A percentile compares a stretch with the other conserved stretches of the same genome.
Conservation (phyloP, 2,797 vertebrate species). For the Sebastes kiyomatsui region DNA sequence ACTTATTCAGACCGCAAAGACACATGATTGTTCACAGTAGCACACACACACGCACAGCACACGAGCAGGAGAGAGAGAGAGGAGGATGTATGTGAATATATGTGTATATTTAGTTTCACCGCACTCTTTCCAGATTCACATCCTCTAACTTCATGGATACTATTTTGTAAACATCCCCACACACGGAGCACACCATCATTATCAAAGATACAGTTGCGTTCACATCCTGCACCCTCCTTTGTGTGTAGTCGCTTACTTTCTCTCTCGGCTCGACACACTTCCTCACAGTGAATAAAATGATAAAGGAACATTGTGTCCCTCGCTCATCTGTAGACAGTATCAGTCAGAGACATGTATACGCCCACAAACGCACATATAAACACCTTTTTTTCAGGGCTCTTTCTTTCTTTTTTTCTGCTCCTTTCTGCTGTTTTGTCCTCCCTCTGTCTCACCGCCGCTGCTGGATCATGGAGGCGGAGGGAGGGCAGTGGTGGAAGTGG, state of each 20-base stretch:
- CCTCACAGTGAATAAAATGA: constrained; percentile 1
- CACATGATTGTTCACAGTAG: constrained; percentile 37
- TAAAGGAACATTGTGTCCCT: constrained; percentile 21
- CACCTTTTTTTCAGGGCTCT: neutral
- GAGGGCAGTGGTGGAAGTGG: constrained; percentile 45
- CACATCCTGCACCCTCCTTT: constrained; percentile 11
- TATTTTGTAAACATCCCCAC: constrained; percentile 30
- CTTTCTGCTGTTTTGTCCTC: constrained; percentile 21
- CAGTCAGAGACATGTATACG: neutral
- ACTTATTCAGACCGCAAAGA: constrained; percentile 49
- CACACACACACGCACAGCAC: neutral
- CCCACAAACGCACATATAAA: constrained; percentile 30
- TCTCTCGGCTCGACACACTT: neutral
- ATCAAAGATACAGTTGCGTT: constrained; percentile 32
- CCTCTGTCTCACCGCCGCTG: constrained; percentile 19
- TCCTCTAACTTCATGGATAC: constrained; percentile 8
- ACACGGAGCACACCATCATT: neutral
- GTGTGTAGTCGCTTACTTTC: neutral
- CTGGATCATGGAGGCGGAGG: constrained; percentile 40
- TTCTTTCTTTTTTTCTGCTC: neutral
- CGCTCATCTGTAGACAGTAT: constrained; percentile 22
- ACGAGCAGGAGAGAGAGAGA: neutral
- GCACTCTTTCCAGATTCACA: constrained; percentile 6
- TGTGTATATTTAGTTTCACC: constrained; percentile 17
- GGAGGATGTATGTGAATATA: constrained; percentile 2